phyloP scores from a whole-genome alignment of 92 coral and sea anemone genomes.

The Paragorgia papillata region DNA sequence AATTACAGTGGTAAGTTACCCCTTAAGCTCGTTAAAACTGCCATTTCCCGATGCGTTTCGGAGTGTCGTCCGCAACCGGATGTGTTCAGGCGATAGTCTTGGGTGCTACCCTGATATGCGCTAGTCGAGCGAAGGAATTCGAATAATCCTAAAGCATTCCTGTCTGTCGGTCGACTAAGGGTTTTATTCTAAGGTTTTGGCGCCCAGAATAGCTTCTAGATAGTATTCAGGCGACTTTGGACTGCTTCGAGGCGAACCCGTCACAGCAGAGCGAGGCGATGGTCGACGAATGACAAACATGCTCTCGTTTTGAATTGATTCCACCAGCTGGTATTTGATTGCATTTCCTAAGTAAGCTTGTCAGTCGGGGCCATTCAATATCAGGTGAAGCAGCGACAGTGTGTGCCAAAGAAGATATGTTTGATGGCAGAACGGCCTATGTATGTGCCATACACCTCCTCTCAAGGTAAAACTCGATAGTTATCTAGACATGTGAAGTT shows the following conservation, averaged over 20 bases:
- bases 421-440: slow-evolving; percentile 40
- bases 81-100: slow-evolving; percentile 6
- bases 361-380: slow-evolving; percentile 18
- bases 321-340: slow-evolving; percentile 41
- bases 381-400: not conserved
- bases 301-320: slow-evolving; percentile 24
- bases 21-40: not conserved
- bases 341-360: slow-evolving; percentile 40
- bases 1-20: slow-evolving; percentile 85
- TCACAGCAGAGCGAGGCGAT: not conserved
- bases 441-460: slow-evolving; percentile 30
- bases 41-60: not conserved
- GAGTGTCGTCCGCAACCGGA: slow-evolving; percentile 24
- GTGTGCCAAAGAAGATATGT: slow-evolving; percentile 22
- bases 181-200: slow-evolving; percentile 7
- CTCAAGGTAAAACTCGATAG: not conserved
- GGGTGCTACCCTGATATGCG: slow-evolving; percentile 35
- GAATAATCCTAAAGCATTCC: slow-evolving; percentile 27
- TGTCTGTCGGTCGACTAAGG: slow-evolving; percentile 39
- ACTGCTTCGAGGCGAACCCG: not conserved
- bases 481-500: not conserved
- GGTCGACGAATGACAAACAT: slow-evolving; percentile 38
- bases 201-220: not conserved
- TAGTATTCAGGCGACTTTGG: not conserved
- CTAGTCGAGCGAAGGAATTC: slow-evolving; percentile 29